Evolutionary conservation across 2,113 vertebrate genomes (phyloP).

Genomic region (Rhynchopsitta pachyrhyncha): DNA sequence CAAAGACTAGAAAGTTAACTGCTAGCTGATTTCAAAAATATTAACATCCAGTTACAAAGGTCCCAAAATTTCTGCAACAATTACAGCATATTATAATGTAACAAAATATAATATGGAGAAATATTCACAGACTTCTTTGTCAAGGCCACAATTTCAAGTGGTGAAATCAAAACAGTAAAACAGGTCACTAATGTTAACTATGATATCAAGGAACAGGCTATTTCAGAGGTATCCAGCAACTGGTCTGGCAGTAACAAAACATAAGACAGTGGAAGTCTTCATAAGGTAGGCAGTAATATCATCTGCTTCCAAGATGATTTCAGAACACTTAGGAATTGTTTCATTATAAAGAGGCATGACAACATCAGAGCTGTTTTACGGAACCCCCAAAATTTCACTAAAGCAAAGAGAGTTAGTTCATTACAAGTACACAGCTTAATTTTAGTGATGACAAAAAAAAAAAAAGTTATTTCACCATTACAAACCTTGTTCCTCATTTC

Average conservation of each 20-base stretch:
- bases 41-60: neutral
- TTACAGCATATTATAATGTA: neutral
- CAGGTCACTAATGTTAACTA: neutral
- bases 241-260: neutral
- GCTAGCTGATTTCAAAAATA: neutral
- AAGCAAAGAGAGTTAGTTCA: neutral
- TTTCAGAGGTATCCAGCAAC: neutral
- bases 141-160: neutral
- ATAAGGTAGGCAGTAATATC: neutral
- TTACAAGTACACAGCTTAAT: neutral
- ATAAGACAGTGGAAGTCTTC: neutral
- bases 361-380: neutral
- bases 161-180: neutral
- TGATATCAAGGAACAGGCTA: neutral
- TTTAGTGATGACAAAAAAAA: neutral
- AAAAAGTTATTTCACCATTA: neutral
- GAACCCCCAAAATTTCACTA: neutral
- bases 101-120: neutral
- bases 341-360: neutral
- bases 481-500: constrained; percentile 99
- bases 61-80: neutral
- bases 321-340: neutral
- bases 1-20: neutral
- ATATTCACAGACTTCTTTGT: neutral
- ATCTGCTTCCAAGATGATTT: neutral